Conservation (phyloP, 2,113 vertebrate genomes). For the Deroptyus accipitrinus region DNA sequence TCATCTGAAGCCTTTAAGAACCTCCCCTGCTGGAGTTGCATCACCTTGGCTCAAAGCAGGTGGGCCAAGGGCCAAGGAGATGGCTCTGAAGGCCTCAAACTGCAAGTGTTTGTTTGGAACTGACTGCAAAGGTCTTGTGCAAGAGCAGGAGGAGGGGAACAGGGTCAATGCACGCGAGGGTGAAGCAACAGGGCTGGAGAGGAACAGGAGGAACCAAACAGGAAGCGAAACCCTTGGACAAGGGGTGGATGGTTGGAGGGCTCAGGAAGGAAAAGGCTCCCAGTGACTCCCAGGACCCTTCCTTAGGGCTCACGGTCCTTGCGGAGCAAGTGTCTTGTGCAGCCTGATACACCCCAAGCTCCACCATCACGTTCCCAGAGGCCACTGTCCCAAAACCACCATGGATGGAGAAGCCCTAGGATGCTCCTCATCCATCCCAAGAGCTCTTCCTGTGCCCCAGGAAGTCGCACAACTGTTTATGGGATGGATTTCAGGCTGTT, state of each 20-base stretch:
- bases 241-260: rapidly evolving
- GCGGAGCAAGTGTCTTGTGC: rapidly evolving
- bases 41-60: neutral
- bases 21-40: neutral
- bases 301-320: too few relatives aligned
- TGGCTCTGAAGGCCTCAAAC: neutral
- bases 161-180: neutral
- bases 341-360: neutral
- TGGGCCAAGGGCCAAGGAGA: neutral
- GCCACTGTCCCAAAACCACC: neutral
- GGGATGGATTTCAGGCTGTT: neutral
- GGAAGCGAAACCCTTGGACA: rapidly evolving
- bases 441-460: rapidly evolving
- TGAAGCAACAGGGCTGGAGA: neutral
- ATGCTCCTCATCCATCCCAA: neutral
- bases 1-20: neutral
- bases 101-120: neutral
- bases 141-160: neutral
- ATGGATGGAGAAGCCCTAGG: rapidly evolving
- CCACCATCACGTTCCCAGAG: rapidly evolving
- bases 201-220: neutral
- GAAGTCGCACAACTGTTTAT: rapidly evolving
- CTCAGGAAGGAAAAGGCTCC: neutral
- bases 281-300: neutral
- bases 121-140: neutral